Conservation (phyloP, 2,797 vertebrate genomes). For the Miopithecus talapoin region DNA sequence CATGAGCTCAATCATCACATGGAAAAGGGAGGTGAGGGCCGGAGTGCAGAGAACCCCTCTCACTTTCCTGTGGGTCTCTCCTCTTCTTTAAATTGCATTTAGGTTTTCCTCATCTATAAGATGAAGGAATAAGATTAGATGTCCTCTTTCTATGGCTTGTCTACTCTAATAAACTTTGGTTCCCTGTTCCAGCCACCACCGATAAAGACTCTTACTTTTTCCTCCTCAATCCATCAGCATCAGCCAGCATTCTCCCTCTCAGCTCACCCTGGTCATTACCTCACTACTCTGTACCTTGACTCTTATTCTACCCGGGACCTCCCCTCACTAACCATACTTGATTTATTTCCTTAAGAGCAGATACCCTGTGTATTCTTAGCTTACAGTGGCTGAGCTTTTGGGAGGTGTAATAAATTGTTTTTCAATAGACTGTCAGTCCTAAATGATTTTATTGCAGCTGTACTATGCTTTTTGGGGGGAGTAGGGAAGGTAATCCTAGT, state of each 20-base stretch:
- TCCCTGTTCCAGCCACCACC: background rate
- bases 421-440: background rate
- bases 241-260: background rate
- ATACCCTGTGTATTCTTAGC: background rate
- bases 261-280: background rate
- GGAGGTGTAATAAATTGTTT: background rate
- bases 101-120: background rate
- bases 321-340: background rate
- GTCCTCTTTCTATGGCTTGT: background rate
- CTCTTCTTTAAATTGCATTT: background rate
- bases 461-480: background rate
- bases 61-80: background rate
- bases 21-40: background rate
- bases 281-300: background rate
- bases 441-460: background rate
- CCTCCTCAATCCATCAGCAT: background rate
- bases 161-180: background rate
- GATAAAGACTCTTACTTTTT: background rate
- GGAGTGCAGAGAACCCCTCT: background rate
- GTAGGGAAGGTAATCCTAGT: background rate
- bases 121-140: background rate
- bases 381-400: background rate
- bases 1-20: accelerated
- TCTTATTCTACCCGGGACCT: background rate
- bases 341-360: background rate